Evolutionary conservation across 2,888 invertebrate species (phyloP), one percentile per base, ranked within the genome.

Genomic region (Stenodema calcarata): DNA sequence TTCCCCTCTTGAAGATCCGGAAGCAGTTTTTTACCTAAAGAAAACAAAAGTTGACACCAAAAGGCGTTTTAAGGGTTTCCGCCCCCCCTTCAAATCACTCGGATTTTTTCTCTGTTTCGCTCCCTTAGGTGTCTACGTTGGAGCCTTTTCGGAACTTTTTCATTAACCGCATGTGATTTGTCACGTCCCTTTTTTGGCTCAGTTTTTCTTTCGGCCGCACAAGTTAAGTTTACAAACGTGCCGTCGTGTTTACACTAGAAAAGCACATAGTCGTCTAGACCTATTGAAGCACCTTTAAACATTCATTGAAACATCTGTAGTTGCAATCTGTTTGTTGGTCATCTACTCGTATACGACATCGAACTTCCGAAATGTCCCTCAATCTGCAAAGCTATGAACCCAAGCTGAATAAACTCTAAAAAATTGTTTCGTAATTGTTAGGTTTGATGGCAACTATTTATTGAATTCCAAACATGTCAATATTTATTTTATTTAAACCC

Each of bases 71-170:
- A 62, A 62, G 62, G 62, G 62, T 62, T 62, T 62, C 62, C 62
- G 62, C 62, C 62, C 62, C 62, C 62, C 62, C 62, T 62, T 62
- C 62, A 62, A 62, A 62, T 62, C 62, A 12, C 0, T 23, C 9
- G 23, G 62, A 62, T 62, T 62, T 62, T 62, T 62, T n/a, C 18
- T n/a, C 54, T 23, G 62, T 62, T 62, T 62, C 62, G 62, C 62
- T 62, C 62, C 62, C 27, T 73, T 73, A 73, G 41, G 73, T 73
- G 73, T 73, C 73, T 35, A 7, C 35, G 4, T 35, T 35, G 2
- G 41, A 73, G 73, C 73, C 73, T 73, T 73, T 73, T 73, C 73
- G 73, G 73, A 73, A 73, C 73, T 73, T 73, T 73, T 73, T 73
- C 41, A 41, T 73, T 30, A 73, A 73, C 73, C 73, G 73, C 14